Evolutionary conservation across 1,140 invertebrate species (phyloP).

Genomic region (Oscheius sp.): DNA sequence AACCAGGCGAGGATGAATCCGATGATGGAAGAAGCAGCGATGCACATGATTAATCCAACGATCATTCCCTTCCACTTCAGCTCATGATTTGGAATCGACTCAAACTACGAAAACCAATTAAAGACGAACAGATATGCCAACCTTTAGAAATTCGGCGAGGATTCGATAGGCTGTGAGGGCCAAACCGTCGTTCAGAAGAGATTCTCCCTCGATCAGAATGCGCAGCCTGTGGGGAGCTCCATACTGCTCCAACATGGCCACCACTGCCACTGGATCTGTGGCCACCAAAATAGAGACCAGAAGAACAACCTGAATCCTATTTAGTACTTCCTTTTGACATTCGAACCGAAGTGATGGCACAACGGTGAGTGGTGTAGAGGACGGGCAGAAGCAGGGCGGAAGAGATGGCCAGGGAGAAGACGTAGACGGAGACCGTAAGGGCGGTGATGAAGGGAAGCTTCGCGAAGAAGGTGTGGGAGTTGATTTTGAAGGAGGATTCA

Average conservation of each 20-base stretch:
- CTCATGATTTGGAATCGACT: no score
- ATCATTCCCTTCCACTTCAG: neutral
- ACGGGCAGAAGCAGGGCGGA: neutral
- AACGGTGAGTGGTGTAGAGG: slow-evolving; percentile 54
- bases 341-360: slow-evolving; percentile 42
- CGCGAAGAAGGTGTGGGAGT: slow-evolving; percentile 60
- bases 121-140: no score
- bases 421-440: slow-evolving; percentile 49
- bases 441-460: slow-evolving; percentile 59
- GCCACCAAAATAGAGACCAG: slow-evolving; percentile 62
- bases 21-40: slow-evolving; percentile 13
- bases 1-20: slow-evolving; percentile 9
- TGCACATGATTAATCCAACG: neutral
- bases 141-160: neutral
- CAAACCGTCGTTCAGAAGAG: slow-evolving; percentile 62
- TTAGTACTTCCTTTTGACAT: neutral
- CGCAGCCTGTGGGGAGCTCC: slow-evolving; percentile 60
- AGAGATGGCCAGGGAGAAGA: slow-evolving; percentile 6
- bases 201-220: slow-evolving; percentile 62
- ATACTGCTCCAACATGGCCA: slow-evolving; percentile 61
- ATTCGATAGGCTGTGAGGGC: slow-evolving; percentile 60
- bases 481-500: slow-evolving; percentile 62
- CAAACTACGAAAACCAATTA: no score
- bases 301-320: slow-evolving; percentile 29
- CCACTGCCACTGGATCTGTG: slow-evolving; percentile 63